Evolutionary conservation across 2,797 vertebrate species (phyloP).

Genomic region (Coendou prehensilis): DNA sequence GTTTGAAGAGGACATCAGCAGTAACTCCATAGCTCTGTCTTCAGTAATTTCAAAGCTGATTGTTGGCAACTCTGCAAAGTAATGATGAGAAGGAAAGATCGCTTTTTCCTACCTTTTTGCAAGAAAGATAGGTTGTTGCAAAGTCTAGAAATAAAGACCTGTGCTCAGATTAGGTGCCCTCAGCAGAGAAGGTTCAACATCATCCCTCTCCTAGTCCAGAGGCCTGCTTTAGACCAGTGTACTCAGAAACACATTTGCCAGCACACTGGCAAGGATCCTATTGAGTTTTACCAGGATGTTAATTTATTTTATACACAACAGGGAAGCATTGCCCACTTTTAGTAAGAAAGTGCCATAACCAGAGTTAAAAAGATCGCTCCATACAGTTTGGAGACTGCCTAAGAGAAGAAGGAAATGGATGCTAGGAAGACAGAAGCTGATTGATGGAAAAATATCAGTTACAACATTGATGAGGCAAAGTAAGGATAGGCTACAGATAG

Average conservation of each 20-base stretch:
- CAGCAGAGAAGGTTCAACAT: not conserved
- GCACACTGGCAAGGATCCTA: not conserved
- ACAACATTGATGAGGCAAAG: not conserved
- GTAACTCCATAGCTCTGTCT: not conserved
- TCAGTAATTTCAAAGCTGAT: not conserved
- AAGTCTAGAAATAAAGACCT: not conserved
- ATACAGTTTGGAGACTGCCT: not conserved
- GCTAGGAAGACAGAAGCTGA: not conserved
- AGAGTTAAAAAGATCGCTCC: not conserved
- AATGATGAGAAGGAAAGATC: not conserved
- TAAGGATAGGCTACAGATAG: not conserved
- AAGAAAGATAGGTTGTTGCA: not conserved
- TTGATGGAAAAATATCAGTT: not conserved
- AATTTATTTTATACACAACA: not conserved
- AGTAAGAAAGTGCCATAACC: not conserved
- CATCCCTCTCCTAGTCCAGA: not conserved
- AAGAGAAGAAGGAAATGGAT: not conserved
- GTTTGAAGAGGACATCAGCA: not conserved
- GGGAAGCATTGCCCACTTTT: conserved; percentile 2
- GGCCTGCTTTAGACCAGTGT: not conserved
- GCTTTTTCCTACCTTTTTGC: not conserved
- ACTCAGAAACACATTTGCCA: not conserved
- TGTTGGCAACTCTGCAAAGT: not conserved
- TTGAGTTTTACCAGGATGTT: not conserved
- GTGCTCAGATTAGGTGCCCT: not conserved